Evolutionary conservation across 2,888 invertebrate genomes (phyloP).

Genomic region (Agriopis marginaria): DNA sequence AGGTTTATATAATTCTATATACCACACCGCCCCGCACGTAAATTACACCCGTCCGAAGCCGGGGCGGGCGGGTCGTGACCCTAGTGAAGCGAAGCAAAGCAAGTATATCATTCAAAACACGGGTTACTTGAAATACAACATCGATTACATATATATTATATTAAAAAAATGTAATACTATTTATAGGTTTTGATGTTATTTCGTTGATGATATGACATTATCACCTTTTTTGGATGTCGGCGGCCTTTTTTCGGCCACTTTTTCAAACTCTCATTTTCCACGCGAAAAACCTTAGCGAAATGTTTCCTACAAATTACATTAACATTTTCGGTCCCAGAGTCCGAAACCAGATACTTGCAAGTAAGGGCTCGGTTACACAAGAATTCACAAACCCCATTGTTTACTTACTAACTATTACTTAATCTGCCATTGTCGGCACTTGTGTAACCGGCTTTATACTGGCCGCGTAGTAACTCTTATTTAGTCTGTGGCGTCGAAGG

Average conservation of each 20-base stretch:
- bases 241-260: not conserved
- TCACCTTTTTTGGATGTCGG: not conserved
- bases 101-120: too few relatives aligned
- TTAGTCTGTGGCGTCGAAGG: constrained; percentile 17
- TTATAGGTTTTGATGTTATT: too few relatives aligned
- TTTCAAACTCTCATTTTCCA: constrained; percentile 10
- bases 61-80: too few relatives aligned
- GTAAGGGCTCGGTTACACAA: constrained; percentile 42
- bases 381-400: constrained; percentile 7
- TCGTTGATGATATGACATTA: not conserved
- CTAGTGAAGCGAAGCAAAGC: too few relatives aligned
- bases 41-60: too few relatives aligned
- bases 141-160: too few relatives aligned
- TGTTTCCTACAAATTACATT: constrained; percentile 26
- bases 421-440: constrained; percentile 37
- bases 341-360: constrained; percentile 34
- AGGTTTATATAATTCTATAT: too few relatives aligned
- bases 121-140: too few relatives aligned
- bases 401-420: not conserved
- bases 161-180: too few relatives aligned
- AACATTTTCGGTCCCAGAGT: constrained; percentile 35
- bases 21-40: too few relatives aligned
- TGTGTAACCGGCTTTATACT: constrained; percentile 47
- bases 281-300: constrained; percentile 10
- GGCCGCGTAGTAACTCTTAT: not conserved